phyloP scores from a whole-genome alignment of 2,797 vertebrate genomes.

The Linurgus olivaceus region DNA sequence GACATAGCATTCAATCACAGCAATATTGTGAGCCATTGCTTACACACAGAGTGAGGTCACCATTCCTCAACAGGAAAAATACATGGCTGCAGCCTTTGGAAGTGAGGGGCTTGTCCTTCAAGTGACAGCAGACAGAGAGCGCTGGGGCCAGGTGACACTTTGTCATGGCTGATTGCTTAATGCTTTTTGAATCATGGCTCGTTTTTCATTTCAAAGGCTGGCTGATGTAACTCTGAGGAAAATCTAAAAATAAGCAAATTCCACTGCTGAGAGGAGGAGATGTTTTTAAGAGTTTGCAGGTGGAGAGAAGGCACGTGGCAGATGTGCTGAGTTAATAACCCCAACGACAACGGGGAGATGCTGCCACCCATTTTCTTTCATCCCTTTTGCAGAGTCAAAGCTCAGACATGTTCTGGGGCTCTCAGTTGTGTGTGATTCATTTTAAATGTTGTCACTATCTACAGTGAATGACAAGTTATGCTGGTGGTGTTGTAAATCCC shows the following conservation, averaged over 20 bases:
- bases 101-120: neutral
- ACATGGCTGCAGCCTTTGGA: neutral
- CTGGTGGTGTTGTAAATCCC: neutral
- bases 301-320: neutral
- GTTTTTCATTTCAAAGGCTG: neutral
- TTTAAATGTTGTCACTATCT: neutral
- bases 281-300: neutral
- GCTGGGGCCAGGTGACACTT: neutral
- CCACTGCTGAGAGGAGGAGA: neutral
- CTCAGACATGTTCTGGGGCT: neutral
- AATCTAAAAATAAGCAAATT: conserved; percentile 20
- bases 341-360: neutral
- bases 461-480: neutral
- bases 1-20: neutral
- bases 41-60: neutral
- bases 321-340: neutral
- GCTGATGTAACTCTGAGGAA: neutral
- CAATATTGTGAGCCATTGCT: neutral
- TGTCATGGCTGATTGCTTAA: neutral
- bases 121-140: neutral
- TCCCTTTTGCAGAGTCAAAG: neutral
- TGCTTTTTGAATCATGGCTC: neutral
- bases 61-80: neutral
- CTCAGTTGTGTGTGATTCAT: neutral
- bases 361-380: neutral